Conservation (phyloP, 35 echinoderm and acorn worm genomes). For the Anneissia japonica region DNA sequence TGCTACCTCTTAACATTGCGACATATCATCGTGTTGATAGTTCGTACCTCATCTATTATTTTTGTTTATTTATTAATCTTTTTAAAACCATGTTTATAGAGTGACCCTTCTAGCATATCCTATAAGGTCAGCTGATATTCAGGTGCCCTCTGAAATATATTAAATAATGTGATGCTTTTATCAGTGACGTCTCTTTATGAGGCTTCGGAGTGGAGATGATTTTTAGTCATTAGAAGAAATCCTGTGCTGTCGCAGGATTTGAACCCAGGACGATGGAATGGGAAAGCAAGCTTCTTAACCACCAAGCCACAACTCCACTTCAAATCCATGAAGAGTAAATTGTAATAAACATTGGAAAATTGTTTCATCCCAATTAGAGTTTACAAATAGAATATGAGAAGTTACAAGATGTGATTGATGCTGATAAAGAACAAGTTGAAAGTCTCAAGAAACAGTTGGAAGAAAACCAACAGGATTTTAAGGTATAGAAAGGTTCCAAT, state of each 20-base stretch:
- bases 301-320: neutral
- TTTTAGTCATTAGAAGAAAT: neutral
- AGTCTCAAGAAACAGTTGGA: constrained; percentile 27
- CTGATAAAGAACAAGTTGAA: constrained; percentile 52
- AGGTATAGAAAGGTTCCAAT: too few species aligned
- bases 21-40: too few species aligned
- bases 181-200: too few species aligned
- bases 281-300: neutral
- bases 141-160: too few species aligned
- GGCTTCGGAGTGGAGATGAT: neutral
- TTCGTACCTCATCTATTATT: too few species aligned
- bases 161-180: too few species aligned
- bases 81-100: too few species aligned
- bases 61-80: too few species aligned
- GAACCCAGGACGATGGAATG: neutral
- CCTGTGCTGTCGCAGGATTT: neutral
- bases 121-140: too few species aligned
- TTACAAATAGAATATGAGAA: constrained; percentile 85
- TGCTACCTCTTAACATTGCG: too few species aligned
- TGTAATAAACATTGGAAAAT: neutral
- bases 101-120: too few species aligned
- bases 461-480: constrained; percentile 40
- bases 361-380: constrained; percentile 10
- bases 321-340: too few species aligned
- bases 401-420: constrained; percentile 68